phyloP scores from a whole-genome alignment of 2,113 vertebrate species.

The Cavia porcellus region DNA sequence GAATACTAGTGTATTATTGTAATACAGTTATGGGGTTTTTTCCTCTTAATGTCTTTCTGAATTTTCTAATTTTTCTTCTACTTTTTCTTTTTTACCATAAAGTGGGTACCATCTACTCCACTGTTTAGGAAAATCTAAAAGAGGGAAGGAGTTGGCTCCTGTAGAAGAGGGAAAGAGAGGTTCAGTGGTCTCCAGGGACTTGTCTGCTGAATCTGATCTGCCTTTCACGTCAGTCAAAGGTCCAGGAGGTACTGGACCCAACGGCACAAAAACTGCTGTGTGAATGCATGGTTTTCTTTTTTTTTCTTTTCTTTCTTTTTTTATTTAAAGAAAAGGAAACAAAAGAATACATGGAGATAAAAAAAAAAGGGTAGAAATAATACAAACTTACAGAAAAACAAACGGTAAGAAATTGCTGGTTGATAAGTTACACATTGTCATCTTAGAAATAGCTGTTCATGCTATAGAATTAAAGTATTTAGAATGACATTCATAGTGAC shows the following conservation, averaged over 20 bases:
- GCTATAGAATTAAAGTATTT: too few relatives aligned
- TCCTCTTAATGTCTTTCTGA: background rate
- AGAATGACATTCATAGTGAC: too few relatives aligned
- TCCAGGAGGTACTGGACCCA: background rate
- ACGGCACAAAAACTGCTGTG: background rate
- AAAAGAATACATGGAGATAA: too few relatives aligned
- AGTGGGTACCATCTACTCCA: background rate
- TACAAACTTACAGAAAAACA: too few relatives aligned
- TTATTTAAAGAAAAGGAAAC: too few relatives aligned
- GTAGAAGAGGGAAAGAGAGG: background rate
- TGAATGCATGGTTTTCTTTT: background rate
- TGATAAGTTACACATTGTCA: too few relatives aligned
- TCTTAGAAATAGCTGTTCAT: too few relatives aligned
- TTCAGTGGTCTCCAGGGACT: background rate
- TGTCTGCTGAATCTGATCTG: background rate
- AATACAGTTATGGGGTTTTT: background rate
- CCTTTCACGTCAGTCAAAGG: background rate
- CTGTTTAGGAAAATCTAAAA: background rate
- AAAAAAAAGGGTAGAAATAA: too few relatives aligned
- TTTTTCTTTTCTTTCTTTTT: too few relatives aligned
- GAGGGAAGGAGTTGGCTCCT: background rate
- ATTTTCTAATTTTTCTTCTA: background rate
- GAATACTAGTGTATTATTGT: background rate
- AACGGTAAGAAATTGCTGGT: too few relatives aligned
- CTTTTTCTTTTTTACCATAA: background rate